Base-by-base conservation (phyloP, 2,797 vertebrate species). In the Myoxocephalus aenaeus region DNA sequence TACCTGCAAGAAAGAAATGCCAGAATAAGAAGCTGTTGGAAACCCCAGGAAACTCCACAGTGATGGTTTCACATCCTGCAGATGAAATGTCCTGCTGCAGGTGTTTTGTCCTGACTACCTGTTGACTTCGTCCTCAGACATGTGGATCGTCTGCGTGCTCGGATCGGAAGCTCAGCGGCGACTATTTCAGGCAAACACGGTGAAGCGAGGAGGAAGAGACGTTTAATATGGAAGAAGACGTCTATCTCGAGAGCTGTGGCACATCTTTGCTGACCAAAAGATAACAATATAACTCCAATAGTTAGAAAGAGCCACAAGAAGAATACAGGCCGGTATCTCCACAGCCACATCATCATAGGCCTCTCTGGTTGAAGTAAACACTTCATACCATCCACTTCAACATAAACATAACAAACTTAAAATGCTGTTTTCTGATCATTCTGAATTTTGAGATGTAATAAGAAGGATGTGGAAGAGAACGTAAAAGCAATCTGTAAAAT, bases 191-290 rank as follows among this genome's bases (percentile, higher is more conserved):
- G 78, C 58, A 63, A 40, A 69, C 63, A 40, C 27, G 11, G 20
- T 65, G 70, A 61, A n/a, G 34, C 12, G 5, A 57, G 22, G 50
- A 32, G 18, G 32, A 54, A 51, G 65, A 57, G 40, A 50, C n/a
- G 50, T 80, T 77, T 54, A 46, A 75, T 53, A 34, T 4, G 10
- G 46, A 69, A n/a, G 14, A 59, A 22, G 58, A 17, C 15, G 51
- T 80, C 80, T 56, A 78, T 76, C 34, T 53, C 44, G 9, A n/a
- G 22, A 57, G 40, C 77, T 48, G 53, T 51, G 62, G 53, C 34
- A 65, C 36, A 25, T 46, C 18, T 27, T 18, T 15, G 15, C 22
- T 40, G 51, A 27, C 42, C 51, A 7, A 8, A 58, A 74, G 70
- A 77, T 44, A 22, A 68, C 18, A 42, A 42, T 15, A 20, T 50